Evolutionary conservation across 2,888 invertebrate species (phyloP).

Genomic region (Lasioglossum lativentre): DNA sequence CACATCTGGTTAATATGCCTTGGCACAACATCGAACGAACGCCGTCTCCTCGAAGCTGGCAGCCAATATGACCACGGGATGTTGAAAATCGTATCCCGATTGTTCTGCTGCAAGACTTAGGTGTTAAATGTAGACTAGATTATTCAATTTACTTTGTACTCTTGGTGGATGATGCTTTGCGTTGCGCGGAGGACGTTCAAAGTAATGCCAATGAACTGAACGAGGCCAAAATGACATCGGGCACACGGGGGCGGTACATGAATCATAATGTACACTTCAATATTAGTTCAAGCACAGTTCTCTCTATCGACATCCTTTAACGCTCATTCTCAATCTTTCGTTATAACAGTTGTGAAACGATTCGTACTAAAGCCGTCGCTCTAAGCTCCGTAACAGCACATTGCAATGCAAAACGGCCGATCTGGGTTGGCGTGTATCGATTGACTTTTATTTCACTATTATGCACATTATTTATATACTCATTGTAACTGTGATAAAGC

Average conservation of each 20-base stretch:
- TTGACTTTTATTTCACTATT: slow-evolving; percentile 58
- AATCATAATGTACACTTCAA: slow-evolving; percentile 31
- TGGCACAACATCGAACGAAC: slow-evolving; percentile 80
- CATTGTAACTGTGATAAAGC: slow-evolving; percentile 81
- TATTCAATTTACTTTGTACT: slow-evolving; percentile 54
- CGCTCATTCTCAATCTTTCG: slow-evolving; percentile 20
- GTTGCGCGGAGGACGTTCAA: slow-evolving; percentile 36
- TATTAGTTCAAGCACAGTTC: slow-evolving; percentile 31
- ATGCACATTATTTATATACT: slow-evolving; percentile 73
- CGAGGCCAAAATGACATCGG: slow-evolving; percentile 38
- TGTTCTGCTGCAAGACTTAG: slow-evolving; percentile 80
- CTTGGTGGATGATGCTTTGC: slow-evolving; percentile 28
- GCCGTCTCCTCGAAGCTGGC: slow-evolving; percentile 68
- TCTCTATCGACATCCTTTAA: slow-evolving; percentile 29
- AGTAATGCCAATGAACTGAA: slow-evolving; percentile 29
- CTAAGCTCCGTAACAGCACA: slow-evolving; percentile 23
- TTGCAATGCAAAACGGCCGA: slow-evolving; percentile 29
- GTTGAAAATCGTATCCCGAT: slow-evolving; percentile 75
- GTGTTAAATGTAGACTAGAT: slow-evolving; percentile 52
- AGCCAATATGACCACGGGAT: slow-evolving; percentile 73
- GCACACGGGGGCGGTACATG: slow-evolving; percentile 28
- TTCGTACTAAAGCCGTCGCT: slow-evolving; percentile 29
- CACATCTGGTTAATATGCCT: slow-evolving; percentile 83
- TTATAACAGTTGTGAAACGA: slow-evolving; percentile 15
- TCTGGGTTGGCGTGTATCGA: slow-evolving; percentile 36